A percentile compares a stretch with the other conserved stretches of the same genome.
Conservation (phyloP, 2,797 vertebrate species). For the Clarias fuscus region DNA sequence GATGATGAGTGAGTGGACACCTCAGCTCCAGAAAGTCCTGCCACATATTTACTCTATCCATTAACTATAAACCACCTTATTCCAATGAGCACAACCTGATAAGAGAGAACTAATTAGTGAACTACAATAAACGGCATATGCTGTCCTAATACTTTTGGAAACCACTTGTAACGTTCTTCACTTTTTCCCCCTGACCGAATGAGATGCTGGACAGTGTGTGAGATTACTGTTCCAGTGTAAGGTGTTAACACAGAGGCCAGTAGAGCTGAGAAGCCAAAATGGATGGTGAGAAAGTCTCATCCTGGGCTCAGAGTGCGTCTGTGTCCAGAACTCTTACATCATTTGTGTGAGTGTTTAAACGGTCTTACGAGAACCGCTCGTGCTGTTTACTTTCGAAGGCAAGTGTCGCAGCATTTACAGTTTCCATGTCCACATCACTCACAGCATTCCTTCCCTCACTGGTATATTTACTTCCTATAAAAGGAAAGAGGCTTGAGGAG, state of each 20-base stretch:
- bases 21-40: too few relatives aligned
- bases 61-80: too few relatives aligned
- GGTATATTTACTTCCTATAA: conserved; percentile 5
- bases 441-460: neutral
- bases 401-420: neutral
- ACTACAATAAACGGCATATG: too few relatives aligned
- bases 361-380: conserved; percentile 15
- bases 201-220: neutral
- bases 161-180: too few relatives aligned
- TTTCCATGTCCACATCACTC: neutral
- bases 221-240: neutral
- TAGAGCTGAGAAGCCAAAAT: neutral
- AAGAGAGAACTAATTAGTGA: too few relatives aligned
- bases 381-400: conserved; percentile 26
- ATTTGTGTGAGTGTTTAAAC: conserved; percentile 11
- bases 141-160: too few relatives aligned
- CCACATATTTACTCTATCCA: too few relatives aligned
- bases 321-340: conserved; percentile 30
- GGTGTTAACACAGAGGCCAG: neutral
- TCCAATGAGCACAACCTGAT: too few relatives aligned
- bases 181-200: neutral
- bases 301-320: neutral
- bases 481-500: neutral
- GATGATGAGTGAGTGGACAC: too few relatives aligned
- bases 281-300: neutral